Percentiles rank a stretch among this genome's conserved stretches.
phyloP scores from a whole-genome alignment of 30 jellyfish, hydroid and myxozoan species.

The Haliclystus octoradiatus region DNA sequence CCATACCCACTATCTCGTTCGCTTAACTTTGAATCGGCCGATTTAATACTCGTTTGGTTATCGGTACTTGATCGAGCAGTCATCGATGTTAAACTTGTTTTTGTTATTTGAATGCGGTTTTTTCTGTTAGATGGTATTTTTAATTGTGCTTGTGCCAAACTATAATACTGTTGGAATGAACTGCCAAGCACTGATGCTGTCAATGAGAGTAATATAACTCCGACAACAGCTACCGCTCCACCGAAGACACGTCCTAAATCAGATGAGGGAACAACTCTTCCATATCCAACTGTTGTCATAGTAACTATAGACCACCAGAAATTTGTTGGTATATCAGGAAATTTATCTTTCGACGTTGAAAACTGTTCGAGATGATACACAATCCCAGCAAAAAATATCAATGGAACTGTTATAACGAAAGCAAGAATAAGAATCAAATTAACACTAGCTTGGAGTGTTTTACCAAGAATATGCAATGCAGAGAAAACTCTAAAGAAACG shows the following conservation, averaged over 20 bases:
- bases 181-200: constrained; percentile 88
- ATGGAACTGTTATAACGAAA: constrained; percentile 53
- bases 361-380: constrained; percentile 52
- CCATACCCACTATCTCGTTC: constrained; percentile 91
- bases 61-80: constrained; percentile 37
- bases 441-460: constrained; percentile 84
- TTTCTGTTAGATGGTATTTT: constrained; percentile 51
- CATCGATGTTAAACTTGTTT: constrained; percentile 30
- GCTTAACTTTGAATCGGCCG: constrained; percentile 62
- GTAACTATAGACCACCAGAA: constrained; percentile 95
- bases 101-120: constrained; percentile 27
- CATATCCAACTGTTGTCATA: constrained; percentile 97
- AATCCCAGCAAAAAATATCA: constrained; percentile 62
- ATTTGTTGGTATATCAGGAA: constrained; percentile 50
- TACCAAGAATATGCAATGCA: constrained; percentile 78
- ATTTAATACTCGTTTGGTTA: constrained; percentile 53
- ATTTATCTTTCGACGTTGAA: constrained; percentile 6
- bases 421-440: constrained; percentile 61
- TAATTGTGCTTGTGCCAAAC: constrained; percentile 69
- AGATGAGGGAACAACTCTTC: constrained; percentile 65
- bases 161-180: constrained; percentile 83
- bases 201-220: constrained; percentile 71
- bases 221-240: constrained; percentile 73
- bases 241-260: constrained; percentile 68
- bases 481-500: constrained; percentile 64